Percentiles rank a stretch among this genome's conserved stretches.
Conservation (phyloP, 2,113 vertebrate genomes). For the Xenus cinereus region DNA sequence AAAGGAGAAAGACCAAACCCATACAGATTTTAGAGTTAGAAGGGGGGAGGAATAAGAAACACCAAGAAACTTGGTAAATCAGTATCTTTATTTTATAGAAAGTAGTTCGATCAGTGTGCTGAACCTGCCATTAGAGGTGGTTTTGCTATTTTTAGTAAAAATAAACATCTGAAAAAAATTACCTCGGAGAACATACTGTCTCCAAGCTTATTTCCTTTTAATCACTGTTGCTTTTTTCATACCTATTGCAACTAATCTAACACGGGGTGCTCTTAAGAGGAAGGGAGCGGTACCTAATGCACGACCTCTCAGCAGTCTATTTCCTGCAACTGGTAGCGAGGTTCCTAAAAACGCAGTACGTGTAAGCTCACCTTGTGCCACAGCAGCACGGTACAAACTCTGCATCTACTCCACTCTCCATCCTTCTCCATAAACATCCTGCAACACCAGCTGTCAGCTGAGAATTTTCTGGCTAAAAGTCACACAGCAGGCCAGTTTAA, state of each 20-base stretch:
- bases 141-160: constrained; percentile 51
- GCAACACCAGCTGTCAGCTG: background rate
- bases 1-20: background rate
- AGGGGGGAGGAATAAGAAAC: background rate
- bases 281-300: background rate
- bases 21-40: background rate
- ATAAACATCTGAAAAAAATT: constrained; percentile 42
- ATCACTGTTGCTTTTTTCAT: background rate
- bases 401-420: background rate
- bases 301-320: background rate
- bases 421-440: background rate
- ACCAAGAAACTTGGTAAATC: background rate
- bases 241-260: constrained; percentile 37
- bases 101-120: constrained; percentile 33
- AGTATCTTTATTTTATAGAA: constrained; percentile 45
- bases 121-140: constrained; percentile 1
- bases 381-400: background rate
- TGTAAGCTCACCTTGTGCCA: background rate
- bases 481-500: constrained; percentile 29
- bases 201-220: background rate
- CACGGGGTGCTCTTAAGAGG: background rate
- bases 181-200: background rate
- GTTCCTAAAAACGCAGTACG: background rate
- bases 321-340: background rate
- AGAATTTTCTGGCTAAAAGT: background rate